These are phyloP conservation scores for Barypeithes pellucidus DNA, from an alignment of 2,888 invertebrate genomes.

Conservation along the genomic window DNA sequence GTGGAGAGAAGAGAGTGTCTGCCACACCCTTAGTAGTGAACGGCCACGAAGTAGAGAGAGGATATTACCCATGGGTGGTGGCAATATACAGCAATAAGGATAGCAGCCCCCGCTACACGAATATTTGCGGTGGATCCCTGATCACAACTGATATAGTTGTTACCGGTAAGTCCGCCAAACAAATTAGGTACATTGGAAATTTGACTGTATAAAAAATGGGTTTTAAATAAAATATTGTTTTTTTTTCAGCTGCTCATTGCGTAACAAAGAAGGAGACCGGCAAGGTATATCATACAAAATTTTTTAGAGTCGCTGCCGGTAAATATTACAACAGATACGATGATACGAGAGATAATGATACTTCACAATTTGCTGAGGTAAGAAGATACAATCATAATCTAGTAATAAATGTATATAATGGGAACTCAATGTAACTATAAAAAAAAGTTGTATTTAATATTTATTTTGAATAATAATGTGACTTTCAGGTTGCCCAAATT, in stretches of 20 bases:
- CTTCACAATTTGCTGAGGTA: slow-evolving; percentile 62
- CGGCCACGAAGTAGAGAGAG: slow-evolving; percentile 59
- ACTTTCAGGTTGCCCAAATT: slow-evolving; percentile 58
- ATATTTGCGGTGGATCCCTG: slow-evolving; percentile 64
- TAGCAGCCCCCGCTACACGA: slow-evolving; percentile 28
- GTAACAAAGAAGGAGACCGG: slow-evolving; percentile 56
- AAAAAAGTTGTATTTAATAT: no score
- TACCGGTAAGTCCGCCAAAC: slow-evolving; percentile 62
- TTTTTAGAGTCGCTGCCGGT: slow-evolving; percentile 62
- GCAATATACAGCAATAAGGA: slow-evolving; percentile 60
- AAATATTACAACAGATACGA: slow-evolving; percentile 63
- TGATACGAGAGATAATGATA: slow-evolving; percentile 59
- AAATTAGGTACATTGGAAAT: no score
- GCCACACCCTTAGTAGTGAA: slow-evolving; percentile 61
- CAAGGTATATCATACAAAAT: slow-evolving; percentile 4
- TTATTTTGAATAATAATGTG: background rate
- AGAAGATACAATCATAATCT: no score
- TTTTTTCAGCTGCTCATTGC: slow-evolving; percentile 65
- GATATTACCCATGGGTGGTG: slow-evolving; percentile 66
- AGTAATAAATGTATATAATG: no score
- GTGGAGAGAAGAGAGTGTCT: slow-evolving; percentile 63
- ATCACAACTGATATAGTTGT: slow-evolving; percentile 61
- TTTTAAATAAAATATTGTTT: no score
- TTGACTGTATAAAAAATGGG: no score
- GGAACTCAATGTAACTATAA: no score